These are phyloP conservation scores for Hydractinia symbiolongicarpus DNA, from an alignment of 30 jellyfish, hydroid and myxozoan genomes.

Conservation along the genomic window DNA sequence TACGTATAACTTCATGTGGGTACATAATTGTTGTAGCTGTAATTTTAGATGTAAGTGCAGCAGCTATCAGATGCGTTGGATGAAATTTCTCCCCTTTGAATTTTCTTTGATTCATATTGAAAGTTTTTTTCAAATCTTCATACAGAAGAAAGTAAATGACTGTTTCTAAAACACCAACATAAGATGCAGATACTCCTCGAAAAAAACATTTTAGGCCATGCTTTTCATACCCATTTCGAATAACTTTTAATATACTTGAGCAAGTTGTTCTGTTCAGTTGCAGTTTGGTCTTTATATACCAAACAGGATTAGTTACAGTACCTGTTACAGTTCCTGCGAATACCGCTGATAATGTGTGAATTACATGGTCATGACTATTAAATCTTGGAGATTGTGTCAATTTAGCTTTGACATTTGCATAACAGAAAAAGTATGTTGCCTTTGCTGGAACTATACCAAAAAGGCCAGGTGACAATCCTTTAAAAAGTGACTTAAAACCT, in stretches of 20 bases:
- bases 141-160: conserved; percentile 83
- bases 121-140: conserved; percentile 71
- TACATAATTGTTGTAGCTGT: conserved; percentile 78
- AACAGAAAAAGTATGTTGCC: conserved; percentile 66
- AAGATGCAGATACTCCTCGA: conserved; percentile 97
- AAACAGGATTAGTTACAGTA: conserved; percentile 81
- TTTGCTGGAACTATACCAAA: conserved; percentile 90
- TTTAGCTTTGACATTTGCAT: conserved; percentile 53
- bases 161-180: conserved; percentile 91
- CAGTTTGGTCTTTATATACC: conserved; percentile 87
- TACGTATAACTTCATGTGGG: conserved; percentile 97
- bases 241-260: conserved; percentile 25
- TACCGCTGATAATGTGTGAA: conserved; percentile 76
- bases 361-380: conserved; percentile 49
- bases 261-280: conserved; percentile 43
- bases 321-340: conserved; percentile 77
- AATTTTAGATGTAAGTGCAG: conserved; percentile 89
- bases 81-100: conserved; percentile 44
- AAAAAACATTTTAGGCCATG: conserved; percentile 83
- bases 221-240: conserved; percentile 50
- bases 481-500: conserved; percentile 67
- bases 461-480: conserved; percentile 72
- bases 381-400: conserved; percentile 43
- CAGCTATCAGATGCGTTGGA: conserved; percentile 79
- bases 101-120: conserved; percentile 39